Evolutionary conservation across 2,797 vertebrate genomes (phyloP).

Genomic region (Oryzias dopingdopingensis): DNA sequence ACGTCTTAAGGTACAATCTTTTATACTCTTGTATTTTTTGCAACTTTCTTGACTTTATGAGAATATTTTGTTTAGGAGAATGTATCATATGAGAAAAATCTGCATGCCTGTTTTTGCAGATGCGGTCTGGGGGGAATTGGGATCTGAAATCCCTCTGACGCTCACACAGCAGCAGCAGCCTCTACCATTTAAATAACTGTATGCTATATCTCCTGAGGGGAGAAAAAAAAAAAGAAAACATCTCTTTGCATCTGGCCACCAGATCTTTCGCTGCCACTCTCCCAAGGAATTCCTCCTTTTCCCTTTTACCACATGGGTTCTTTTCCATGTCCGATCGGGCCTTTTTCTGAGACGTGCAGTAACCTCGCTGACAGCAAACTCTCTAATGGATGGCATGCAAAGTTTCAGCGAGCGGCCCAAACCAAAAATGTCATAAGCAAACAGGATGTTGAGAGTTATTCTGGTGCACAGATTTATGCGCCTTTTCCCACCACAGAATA

Average conservation of each 20-base stretch:
- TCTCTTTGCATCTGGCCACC: constrained; percentile 76
- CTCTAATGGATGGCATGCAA: constrained; percentile 68
- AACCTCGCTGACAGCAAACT: constrained; percentile 62
- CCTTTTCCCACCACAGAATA: constrained; percentile 33
- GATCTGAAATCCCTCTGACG: constrained; percentile 54
- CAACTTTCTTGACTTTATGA: too few relatives aligned
- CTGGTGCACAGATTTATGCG: constrained; percentile 17
- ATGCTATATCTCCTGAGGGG: constrained; percentile 66
- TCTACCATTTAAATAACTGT: constrained; percentile 60
- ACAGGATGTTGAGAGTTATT: constrained; percentile 55
- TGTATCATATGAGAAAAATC: not conserved
- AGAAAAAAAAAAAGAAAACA: constrained; percentile 27
- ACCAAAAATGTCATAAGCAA: constrained; percentile 56
- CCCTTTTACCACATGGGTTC: constrained; percentile 59
- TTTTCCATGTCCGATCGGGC: constrained; percentile 56
- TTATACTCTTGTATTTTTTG: too few relatives aligned
- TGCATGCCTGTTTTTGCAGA: constrained; percentile 27
- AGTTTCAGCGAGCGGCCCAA: constrained; percentile 45
- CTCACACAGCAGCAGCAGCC: constrained; percentile 53
- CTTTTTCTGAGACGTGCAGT: constrained; percentile 55
- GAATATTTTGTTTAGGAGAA: not conserved
- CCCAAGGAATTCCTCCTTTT: constrained; percentile 69
- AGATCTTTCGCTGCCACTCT: constrained; percentile 71
- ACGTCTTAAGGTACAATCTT: too few relatives aligned
- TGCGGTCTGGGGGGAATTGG: constrained; percentile 38